Evolutionary conservation across 2,888 invertebrate species (phyloP), one percentile per base, ranked within the genome.

Genomic region (Macaria liturata): DNA sequence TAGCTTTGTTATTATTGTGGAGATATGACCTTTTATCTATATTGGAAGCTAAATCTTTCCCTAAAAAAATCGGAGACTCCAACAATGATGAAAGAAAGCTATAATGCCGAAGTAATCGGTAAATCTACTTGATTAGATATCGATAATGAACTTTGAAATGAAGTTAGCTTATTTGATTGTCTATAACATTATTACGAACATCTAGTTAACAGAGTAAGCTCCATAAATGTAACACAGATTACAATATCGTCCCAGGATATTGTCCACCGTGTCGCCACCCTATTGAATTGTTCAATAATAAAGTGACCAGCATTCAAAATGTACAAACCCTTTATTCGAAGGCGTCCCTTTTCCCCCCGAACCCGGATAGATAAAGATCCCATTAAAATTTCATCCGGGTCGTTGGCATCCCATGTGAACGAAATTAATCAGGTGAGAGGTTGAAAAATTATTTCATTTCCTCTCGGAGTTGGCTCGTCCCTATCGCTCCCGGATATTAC

Each of bases 371-470:
- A 56, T 62, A 59, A 61, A 54, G 51, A 62, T 61, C 59, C 37
- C 56, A 62, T 61, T 62, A 56, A 63, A 62, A 51, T 61, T 57
- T 61, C 46, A 66, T 20, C 58, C 52, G 58, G 55, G 49, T 59
- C 64, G 49, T 57, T 49, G 46, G 46, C 49, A 54, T 57, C 47
- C 34, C 54, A 49, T 58, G 66, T 54, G 59, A 54, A 59, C 66
- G 67, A 65, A 72, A 79, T 76, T 76, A 80, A 80, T 72, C 74
- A 76, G 70, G 71, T 74, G 72, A 57, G 72, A 74, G 74, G 72
- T 75, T 75, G 77, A 78, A 72, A 75, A 80, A 79, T 79, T 75
- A 83, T 83, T 81, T 78, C 64, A 83, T 83, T 80, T 83, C 81
- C 81, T 61, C 62, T 59, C 8, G 42, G 9, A 42, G 42, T 42